phyloP scores from a whole-genome alignment of 2,797 vertebrate genomes.

The Rhincodon typus region DNA sequence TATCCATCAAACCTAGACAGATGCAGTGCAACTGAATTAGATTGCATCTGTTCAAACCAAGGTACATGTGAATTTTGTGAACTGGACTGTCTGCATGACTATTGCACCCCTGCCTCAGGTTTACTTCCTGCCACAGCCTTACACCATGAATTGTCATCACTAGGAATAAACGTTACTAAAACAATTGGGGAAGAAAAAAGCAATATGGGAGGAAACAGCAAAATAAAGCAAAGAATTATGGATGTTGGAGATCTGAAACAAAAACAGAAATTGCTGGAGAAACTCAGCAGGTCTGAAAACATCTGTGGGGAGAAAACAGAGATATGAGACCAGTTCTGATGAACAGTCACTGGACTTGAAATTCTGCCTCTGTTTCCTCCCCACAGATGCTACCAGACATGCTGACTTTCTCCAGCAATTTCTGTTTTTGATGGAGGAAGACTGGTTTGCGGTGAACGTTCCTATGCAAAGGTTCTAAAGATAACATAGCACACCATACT shows the following conservation, averaged over 20 bases:
- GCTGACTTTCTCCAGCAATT: too few species aligned
- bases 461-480: neutral
- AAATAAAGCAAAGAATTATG: too few species aligned
- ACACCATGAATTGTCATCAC: neutral
- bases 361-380: too few species aligned
- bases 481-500: neutral
- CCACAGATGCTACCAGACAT: too few species aligned
- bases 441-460: neutral
- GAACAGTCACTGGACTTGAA: too few species aligned
- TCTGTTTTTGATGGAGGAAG: neutral
- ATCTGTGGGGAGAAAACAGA: neutral
- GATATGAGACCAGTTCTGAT: too few species aligned
- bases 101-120: neutral
- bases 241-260: too few species aligned
- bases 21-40: neutral
- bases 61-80: neutral
- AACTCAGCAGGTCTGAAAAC: too few species aligned
- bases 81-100: neutral
- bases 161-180: neutral
- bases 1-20: neutral
- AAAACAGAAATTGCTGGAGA: too few species aligned
- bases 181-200: neutral
- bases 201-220: too few species aligned
- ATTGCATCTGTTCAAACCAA: neutral
- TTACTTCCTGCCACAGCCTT: neutral